These are phyloP conservation scores for Mobula birostris DNA, from an alignment of 2,113 vertebrate species.

Conservation along the genomic window DNA sequence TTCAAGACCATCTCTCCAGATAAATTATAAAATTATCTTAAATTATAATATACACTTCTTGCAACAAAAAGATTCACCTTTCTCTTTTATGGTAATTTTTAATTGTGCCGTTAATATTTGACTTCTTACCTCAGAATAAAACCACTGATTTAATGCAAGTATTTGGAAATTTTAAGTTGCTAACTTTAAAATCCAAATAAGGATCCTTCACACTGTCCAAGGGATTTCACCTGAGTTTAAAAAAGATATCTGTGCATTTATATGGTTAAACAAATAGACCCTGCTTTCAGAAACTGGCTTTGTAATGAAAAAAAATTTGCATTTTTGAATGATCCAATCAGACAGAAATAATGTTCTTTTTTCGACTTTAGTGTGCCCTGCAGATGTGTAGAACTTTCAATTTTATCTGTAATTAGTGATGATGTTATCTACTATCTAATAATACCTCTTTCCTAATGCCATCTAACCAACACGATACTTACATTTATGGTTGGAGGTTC, in stretches of 20 bases:
- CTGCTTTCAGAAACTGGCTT: not conserved
- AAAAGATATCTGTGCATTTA: not conserved
- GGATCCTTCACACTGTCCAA: not conserved
- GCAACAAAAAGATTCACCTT: not conserved
- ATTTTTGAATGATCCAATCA: not conserved
- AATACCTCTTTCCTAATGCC: not conserved
- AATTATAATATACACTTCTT: not conserved
- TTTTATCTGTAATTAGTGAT: not conserved
- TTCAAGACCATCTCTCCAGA: not conserved
- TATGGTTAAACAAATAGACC: not conserved
- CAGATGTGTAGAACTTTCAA: not conserved
- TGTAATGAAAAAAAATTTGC: not conserved
- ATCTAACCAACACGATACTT: not conserved
- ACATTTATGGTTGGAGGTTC: not conserved
- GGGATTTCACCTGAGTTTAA: constrained; percentile 10
- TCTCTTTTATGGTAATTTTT: not conserved
- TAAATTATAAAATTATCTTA: not conserved
- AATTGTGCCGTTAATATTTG: not conserved
- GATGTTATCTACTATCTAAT: not conserved
- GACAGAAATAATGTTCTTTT: not conserved
- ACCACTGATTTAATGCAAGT: not conserved
- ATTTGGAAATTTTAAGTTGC: constrained; percentile 1
- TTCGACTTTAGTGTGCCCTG: not conserved
- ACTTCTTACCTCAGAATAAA: not conserved
- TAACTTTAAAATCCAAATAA: not conserved